phyloP scores from a whole-genome alignment of 1,140 invertebrate genomes.

The Aradophagus sp. region DNA sequence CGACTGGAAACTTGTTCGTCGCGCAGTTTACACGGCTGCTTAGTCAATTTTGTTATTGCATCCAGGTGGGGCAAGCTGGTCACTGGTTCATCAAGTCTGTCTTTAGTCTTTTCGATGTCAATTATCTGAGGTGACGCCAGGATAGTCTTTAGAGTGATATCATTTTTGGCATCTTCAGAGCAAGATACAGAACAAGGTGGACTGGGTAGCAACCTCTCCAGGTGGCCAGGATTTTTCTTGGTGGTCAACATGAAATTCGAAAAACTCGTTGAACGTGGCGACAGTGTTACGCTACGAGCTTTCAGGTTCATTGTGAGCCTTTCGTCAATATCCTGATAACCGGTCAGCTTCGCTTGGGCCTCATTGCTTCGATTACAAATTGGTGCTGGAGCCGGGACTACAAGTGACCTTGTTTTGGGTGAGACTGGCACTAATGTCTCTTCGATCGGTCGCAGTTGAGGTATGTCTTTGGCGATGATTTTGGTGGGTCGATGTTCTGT shows the following conservation, averaged over 20 bases:
- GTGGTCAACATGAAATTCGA: constrained; percentile 65
- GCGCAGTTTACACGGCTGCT: constrained; percentile 2
- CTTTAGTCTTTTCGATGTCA: constrained; percentile 54
- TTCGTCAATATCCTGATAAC: constrained; percentile 60
- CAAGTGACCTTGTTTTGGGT: constrained; percentile 19
- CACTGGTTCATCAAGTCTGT: constrained; percentile 29
- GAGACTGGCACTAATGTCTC: constrained; percentile 25
- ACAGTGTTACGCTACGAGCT: constrained; percentile 79
- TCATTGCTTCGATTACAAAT: constrained; percentile 62
- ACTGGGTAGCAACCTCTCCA: constrained; percentile 68
- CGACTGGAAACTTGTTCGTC: too few species aligned
- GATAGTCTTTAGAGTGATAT: constrained; percentile 65
- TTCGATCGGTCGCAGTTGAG: constrained; percentile 46
- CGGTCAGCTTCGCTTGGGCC: constrained; percentile 61
- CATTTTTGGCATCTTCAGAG: constrained; percentile 70
- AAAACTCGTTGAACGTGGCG: constrained; percentile 80
- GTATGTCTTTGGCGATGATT: constrained; percentile 45
- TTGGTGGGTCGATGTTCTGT: constrained; percentile 14
- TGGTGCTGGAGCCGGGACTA: constrained; percentile 7
- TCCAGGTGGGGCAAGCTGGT: too few species aligned
- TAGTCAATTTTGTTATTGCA: constrained; percentile 12
- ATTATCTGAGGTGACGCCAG: constrained; percentile 56
- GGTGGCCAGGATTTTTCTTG: constrained; percentile 63
- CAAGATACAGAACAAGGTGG: constrained; percentile 72
- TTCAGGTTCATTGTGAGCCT: constrained; percentile 60